phyloP scores from a whole-genome alignment of 2,797 vertebrate genomes.

The Lutjanus campechanus region DNA sequence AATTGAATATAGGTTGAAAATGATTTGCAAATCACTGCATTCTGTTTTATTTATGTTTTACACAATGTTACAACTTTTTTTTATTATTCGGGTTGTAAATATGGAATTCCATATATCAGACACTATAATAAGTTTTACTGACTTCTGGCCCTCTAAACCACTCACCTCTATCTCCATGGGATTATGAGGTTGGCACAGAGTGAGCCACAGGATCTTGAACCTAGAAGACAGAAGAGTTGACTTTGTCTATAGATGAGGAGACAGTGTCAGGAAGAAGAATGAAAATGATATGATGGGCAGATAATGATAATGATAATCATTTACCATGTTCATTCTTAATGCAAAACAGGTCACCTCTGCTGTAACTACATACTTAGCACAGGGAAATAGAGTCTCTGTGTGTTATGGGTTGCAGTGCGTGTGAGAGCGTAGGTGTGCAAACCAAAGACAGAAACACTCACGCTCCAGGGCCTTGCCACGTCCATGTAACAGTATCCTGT shows the following conservation, averaged over 20 bases:
- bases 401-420: neutral
- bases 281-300: neutral
- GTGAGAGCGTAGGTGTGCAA: neutral
- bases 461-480: slow-evolving; percentile 94
- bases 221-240: slow-evolving; percentile 74
- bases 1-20: too few species aligned
- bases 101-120: too few species aligned
- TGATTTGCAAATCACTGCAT: too few species aligned
- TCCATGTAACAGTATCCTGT: slow-evolving; percentile 97
- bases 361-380: slow-evolving; percentile 19
- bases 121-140: neutral
- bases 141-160: slow-evolving; percentile 1
- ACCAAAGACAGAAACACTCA: slow-evolving; percentile 83
- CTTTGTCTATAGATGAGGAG: slow-evolving; percentile 9
- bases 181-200: slow-evolving; percentile 94
- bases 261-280: neutral
- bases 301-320: slow-evolving; percentile 7
- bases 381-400: neutral
- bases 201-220: slow-evolving; percentile 95
- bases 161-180: slow-evolving; percentile 95
- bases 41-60: too few species aligned
- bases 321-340: neutral
- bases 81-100: too few species aligned
- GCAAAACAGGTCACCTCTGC: slow-evolving; percentile 33
- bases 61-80: too few species aligned